Evolutionary conservation across 1,140 invertebrate species (phyloP), one percentile per base, ranked within the genome.

Genomic region (Neodiprion virginianus): DNA sequence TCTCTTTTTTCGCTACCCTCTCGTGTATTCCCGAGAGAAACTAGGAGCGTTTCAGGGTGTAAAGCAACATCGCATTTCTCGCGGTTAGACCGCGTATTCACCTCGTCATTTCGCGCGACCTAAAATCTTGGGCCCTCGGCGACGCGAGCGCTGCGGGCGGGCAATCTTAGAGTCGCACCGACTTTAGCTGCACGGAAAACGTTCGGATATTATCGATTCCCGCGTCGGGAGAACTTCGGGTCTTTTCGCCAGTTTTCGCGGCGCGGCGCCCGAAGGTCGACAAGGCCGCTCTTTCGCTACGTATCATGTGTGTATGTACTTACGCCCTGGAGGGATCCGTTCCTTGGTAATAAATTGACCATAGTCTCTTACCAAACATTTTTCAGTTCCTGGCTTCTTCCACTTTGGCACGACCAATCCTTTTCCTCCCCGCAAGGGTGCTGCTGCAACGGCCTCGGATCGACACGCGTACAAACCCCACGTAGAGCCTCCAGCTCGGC

Each of bases 1-100:
- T 70, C 74, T 69, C 65, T 66, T 67, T 65, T 40, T 48, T 73
- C 70, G 74, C 78, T 73, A 73, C 72, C 69, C 74, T 53, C 72
- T 40, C 28, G 28, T 40, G 28, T 28, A 21, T 14, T 70, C n/a
- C 28, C 28, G 50, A 50, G 73, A 17, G 23, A 61, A 74, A 28
- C 40, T 69, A 17, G 40, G 67, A 47, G 4, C 67, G 67, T 69
- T 12, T 7, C 67, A 14, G 12, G 21, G 8, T 1, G 11, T 61
- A 12, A 17, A 61, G 11, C 53, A 12, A 61, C 53, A 61, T 11
- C 73, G 50, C n/a, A 12, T 69, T 69, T 47, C 73, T 53, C 66
- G 21, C 9, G 40, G 21, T 12, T 17, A 48, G 40, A 47, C n/a
- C 47, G 48, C 48, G 28, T 40, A 40, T 40, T 5, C 28, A 40